phyloP scores from a whole-genome alignment of 2,888 invertebrate genomes.

The Calameuta filiformis region DNA sequence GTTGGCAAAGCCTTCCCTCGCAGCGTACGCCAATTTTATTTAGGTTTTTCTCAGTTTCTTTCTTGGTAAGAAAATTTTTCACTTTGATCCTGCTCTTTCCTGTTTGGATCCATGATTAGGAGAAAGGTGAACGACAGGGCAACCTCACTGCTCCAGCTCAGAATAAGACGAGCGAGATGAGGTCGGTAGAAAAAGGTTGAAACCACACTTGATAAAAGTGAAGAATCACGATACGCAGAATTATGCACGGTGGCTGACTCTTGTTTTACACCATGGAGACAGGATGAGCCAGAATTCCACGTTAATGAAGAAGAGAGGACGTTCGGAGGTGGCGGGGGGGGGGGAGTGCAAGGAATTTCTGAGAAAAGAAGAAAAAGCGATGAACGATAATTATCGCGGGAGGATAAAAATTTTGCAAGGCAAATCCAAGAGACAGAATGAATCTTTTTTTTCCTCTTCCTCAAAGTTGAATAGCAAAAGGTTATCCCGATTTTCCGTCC shows the following conservation, averaged over 20 bases:
- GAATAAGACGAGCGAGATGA: not conserved
- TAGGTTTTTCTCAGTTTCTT: not conserved
- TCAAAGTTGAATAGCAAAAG: not conserved
- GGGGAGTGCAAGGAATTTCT: not conserved
- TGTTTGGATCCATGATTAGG: not conserved
- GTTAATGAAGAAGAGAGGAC: not conserved
- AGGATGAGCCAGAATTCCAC: not conserved
- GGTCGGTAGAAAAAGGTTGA: not conserved
- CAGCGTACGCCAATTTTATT: not conserved
- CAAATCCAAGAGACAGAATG: not conserved
- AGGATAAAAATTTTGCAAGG: not conserved
- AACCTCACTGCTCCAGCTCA: not conserved
- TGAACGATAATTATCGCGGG: not conserved
- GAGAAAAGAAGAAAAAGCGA: not conserved
- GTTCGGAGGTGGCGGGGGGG: not conserved
- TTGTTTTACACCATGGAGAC: not conserved
- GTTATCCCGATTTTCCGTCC: not conserved
- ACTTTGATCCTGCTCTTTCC: not conserved
- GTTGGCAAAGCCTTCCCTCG: not conserved
- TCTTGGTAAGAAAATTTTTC: not conserved
- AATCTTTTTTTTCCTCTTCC: not conserved
- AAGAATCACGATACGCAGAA: not conserved
- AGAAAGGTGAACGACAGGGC: not conserved
- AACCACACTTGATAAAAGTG: not conserved
- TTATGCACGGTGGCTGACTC: not conserved